phyloP scores from a whole-genome alignment of 2,113 vertebrate genomes.

The Thomomys bottae region DNA sequence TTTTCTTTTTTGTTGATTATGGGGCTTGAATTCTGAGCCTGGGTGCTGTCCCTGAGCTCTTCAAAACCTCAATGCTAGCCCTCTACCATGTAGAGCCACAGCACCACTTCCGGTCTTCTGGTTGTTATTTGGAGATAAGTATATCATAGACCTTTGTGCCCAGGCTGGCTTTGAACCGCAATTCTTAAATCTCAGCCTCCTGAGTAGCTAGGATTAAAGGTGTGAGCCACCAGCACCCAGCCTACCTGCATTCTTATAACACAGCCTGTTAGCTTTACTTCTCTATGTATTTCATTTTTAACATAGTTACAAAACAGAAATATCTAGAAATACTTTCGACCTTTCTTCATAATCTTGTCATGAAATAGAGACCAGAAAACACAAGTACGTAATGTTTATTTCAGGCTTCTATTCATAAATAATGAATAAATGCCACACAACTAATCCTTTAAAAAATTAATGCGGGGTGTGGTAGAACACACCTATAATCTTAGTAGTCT shows the following conservation, averaged over 20 bases:
- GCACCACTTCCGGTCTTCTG: no score
- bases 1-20: no score
- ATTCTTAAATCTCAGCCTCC: no score
- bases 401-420: conserved; percentile 47
- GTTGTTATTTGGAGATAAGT: no score
- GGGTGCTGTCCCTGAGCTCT: no score
- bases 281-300: conserved; percentile 31
- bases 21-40: no score
- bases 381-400: conserved; percentile 59
- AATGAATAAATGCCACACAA: conserved; percentile 61
- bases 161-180: no score
- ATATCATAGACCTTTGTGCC: no score
- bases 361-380: conserved; percentile 60
- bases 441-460: conserved; percentile 23
- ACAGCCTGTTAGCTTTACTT: conserved; percentile 47
- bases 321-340: conserved; percentile 51
- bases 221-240: no score
- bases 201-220: no score
- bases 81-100: no score
- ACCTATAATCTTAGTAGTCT: neutral
- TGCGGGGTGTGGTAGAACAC: neutral
- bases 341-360: conserved; percentile 46
- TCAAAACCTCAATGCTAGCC: no score
- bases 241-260: conserved; percentile 12
- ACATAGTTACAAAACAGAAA: neutral